phyloP scores from a whole-genome alignment of 2,797 vertebrate genomes.

The Neosilurus hyrtlii region DNA sequence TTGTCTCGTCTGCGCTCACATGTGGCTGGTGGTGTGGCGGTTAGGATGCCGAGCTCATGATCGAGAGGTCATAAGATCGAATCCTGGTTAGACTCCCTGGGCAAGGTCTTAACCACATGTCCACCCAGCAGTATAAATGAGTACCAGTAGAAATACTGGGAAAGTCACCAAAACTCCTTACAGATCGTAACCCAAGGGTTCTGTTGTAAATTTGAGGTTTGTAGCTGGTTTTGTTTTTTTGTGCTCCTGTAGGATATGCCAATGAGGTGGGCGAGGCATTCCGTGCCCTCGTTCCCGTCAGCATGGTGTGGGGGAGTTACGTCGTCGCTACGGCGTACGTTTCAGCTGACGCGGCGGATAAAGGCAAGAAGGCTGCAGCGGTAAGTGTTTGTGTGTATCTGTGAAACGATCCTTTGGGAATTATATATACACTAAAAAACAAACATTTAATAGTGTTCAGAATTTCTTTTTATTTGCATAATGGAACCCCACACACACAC shows the following conservation, averaged over 20 bases:
- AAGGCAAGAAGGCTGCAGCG: slow-evolving; percentile 84
- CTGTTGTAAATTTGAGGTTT: background rate
- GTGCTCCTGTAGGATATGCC: slow-evolving; percentile 81
- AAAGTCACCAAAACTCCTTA: background rate
- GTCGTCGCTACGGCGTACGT: slow-evolving; percentile 87
- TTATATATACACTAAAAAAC: background rate
- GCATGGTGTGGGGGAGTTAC: slow-evolving; percentile 87
- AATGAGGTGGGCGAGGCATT: slow-evolving; percentile 97
- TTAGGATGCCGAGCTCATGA: too few species aligned
- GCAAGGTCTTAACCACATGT: too few species aligned
- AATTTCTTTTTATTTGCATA: too few species aligned
- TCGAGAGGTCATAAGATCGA: too few species aligned
- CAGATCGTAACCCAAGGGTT: background rate
- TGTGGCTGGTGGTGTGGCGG: too few species aligned
- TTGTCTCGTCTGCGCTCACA: too few species aligned
- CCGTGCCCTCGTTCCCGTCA: slow-evolving; percentile 82
- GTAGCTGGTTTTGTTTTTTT: slow-evolving; percentile 18
- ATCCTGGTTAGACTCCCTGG: too few species aligned
- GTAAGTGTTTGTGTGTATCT: slow-evolving; percentile 68
- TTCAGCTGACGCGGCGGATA: slow-evolving; percentile 88
- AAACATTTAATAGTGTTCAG: background rate
- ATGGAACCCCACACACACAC: too few species aligned
- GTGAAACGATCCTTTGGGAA: background rate
- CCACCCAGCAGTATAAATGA: too few species aligned
- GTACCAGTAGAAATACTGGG: too few species aligned